phyloP scores from a whole-genome alignment of 2,888 invertebrate species.

The Aradus depressus region DNA sequence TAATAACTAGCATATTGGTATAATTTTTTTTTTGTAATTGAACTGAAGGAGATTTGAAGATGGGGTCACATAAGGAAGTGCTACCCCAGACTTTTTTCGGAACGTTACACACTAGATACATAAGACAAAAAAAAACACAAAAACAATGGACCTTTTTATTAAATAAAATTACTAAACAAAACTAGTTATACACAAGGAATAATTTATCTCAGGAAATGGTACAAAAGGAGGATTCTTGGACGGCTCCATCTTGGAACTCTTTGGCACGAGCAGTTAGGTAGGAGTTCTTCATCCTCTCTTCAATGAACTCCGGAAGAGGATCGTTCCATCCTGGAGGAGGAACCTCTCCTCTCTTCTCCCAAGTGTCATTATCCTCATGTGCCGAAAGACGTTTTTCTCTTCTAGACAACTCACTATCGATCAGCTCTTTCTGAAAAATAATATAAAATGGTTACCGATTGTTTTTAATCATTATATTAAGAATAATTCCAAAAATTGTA shows the following conservation, averaged over 20 bases:
- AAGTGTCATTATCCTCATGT: constrained; percentile 63
- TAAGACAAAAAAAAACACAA: no score
- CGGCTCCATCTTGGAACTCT: constrained; percentile 42
- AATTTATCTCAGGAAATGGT: constrained; percentile 17
- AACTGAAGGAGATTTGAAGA: no score
- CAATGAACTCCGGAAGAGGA: constrained; percentile 66
- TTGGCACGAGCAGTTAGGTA: constrained; percentile 54
- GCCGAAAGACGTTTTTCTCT: constrained; percentile 49
- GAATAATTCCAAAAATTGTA: no score
- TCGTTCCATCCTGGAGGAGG: constrained; percentile 75
- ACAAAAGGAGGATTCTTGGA: constrained; percentile 11
- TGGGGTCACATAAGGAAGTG: no score
- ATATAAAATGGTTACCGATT: constrained; percentile 37
- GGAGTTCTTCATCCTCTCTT: constrained; percentile 52
- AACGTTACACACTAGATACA: no score
- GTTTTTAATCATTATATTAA: no score
- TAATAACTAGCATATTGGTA: no score
- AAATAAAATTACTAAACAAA: background rate
- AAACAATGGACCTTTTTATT: background rate
- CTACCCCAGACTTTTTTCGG: no score
- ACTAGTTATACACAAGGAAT: background rate
- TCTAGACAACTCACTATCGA: constrained; percentile 59
- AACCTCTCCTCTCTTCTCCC: constrained; percentile 54
- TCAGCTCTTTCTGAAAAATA: constrained; percentile 46
- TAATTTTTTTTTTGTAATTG: no score